These are phyloP conservation scores for Malurus splendens DNA, from an alignment of 2,797 vertebrate species.

Conservation along the genomic window DNA sequence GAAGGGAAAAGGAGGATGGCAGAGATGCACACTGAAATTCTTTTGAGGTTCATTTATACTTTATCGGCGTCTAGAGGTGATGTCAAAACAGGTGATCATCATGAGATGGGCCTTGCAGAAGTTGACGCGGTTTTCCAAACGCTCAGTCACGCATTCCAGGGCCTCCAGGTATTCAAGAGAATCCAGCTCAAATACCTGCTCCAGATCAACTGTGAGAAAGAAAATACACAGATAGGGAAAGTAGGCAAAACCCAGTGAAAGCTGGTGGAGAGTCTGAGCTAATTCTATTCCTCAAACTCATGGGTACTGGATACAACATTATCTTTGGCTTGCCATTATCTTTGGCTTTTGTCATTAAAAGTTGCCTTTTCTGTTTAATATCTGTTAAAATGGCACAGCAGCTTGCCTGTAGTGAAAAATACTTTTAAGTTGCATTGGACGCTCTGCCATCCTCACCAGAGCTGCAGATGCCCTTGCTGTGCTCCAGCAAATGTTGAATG, in stretches of 20 bases:
- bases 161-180: slow-evolving; percentile 90
- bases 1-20: slow-evolving; percentile 34
- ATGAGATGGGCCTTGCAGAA: slow-evolving; percentile 90
- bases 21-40: background rate
- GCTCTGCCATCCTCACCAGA: background rate
- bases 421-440: background rate
- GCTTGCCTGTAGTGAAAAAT: background rate
- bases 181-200: slow-evolving; percentile 88
- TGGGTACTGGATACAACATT: background rate
- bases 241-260: background rate
- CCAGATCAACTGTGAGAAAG: slow-evolving; percentile 80
- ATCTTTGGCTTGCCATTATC: background rate
- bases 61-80: slow-evolving; percentile 77
- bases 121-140: slow-evolving; percentile 83
- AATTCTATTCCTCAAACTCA: background rate
- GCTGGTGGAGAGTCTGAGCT: background rate
- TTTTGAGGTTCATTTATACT: slow-evolving; percentile 19
- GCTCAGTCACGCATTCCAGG: slow-evolving; percentile 83
- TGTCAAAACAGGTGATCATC: slow-evolving; percentile 91
- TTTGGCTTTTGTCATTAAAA: background rate
- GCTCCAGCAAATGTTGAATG: background rate
- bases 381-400: background rate
- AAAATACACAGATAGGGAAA: background rate
- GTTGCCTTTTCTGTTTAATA: background rate
- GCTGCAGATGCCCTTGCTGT: background rate